phyloP scores from a whole-genome alignment of 2,797 vertebrate species.

The Meriones psammophilus region DNA sequence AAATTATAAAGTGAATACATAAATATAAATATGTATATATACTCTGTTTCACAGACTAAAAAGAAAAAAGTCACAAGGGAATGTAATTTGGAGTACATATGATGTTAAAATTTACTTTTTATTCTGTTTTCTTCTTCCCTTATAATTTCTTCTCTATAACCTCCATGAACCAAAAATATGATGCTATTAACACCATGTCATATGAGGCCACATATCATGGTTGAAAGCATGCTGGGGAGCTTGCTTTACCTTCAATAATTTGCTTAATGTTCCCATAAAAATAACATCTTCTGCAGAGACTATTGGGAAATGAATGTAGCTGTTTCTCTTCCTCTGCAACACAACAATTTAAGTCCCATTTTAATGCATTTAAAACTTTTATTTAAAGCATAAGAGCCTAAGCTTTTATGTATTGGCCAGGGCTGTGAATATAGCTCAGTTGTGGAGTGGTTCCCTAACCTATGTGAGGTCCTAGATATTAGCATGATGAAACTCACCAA shows the following conservation, averaged over 20 bases:
- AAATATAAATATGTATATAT: not conserved
- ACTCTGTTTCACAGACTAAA: not conserved
- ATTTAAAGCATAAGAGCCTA: not conserved
- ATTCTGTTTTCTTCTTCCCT: not conserved
- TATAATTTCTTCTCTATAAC: not conserved
- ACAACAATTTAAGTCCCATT: not conserved
- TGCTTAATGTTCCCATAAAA: not conserved
- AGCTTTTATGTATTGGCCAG: not conserved
- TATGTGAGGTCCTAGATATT: not conserved
- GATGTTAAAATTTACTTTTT: not conserved
- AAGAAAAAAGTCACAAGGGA: not conserved
- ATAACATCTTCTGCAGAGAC: not conserved
- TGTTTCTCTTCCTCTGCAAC: not conserved
- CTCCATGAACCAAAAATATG: not conserved
- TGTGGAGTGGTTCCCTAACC: not conserved
- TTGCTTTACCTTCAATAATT: slow-evolving; percentile 4
- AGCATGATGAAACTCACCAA: not conserved
- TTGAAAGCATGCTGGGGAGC: not conserved
- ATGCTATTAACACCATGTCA: not conserved
- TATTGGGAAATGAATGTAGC: not conserved
- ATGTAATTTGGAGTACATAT: not conserved
- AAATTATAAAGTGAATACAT: too few relatives aligned
- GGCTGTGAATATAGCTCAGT: not conserved
- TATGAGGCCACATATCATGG: not conserved
- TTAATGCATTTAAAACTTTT: not conserved